phyloP scores from a whole-genome alignment of 2,888 invertebrate species.

The Epirrhoe tristata region DNA sequence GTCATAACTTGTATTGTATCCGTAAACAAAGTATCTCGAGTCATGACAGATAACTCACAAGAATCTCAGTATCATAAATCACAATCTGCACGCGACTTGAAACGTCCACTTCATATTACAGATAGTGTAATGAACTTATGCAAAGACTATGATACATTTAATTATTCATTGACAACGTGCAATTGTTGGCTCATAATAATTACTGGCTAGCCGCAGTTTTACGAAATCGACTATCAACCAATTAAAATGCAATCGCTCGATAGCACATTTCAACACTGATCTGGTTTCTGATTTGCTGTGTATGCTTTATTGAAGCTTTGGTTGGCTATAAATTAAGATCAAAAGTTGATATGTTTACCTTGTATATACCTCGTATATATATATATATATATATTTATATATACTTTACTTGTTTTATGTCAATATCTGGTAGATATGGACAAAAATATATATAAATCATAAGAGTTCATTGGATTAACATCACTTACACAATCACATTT shows the following conservation, averaged over 20 bases:
- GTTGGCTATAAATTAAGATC: not conserved
- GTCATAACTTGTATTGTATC: not conserved
- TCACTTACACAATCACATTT: too few relatives aligned
- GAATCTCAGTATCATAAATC: constrained; percentile 52
- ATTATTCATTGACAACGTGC: constrained; percentile 73
- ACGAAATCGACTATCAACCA: constrained; percentile 58
- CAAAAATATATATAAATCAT: too few relatives aligned
- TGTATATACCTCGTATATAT: too few relatives aligned
- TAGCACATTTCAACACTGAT: constrained; percentile 48
- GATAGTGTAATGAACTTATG: constrained; percentile 62
- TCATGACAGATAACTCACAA: constrained; percentile 22
- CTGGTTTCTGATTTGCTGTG: constrained; percentile 36
- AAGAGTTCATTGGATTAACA: too few relatives aligned
- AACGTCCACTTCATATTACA: constrained; percentile 49
- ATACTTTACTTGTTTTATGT: too few relatives aligned
- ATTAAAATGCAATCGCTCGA: constrained; percentile 50
- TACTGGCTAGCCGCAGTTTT: constrained; percentile 55
- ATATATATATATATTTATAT: too few relatives aligned
- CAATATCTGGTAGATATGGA: too few relatives aligned
- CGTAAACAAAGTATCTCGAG: constrained; percentile 7
- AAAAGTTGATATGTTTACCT: not conserved
- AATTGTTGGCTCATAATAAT: constrained; percentile 68
- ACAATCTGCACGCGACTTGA: constrained; percentile 54
- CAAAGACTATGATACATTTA: constrained; percentile 69
- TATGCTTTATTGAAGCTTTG: not conserved